Conservation (phyloP, 2,113 vertebrate species). For the Ictalurus furcatus region DNA sequence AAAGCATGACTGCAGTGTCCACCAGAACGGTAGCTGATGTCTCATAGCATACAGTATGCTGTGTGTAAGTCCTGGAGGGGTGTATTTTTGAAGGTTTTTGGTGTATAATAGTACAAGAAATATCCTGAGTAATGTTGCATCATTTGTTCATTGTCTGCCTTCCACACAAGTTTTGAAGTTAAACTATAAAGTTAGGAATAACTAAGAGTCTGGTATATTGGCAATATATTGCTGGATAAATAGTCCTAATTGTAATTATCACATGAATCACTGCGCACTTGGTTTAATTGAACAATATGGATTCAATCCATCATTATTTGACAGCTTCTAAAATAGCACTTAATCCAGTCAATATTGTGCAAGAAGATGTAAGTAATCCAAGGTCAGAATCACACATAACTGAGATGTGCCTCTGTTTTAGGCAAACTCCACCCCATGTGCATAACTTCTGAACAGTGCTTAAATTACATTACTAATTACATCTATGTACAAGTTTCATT, state of each 20-base stretch:
- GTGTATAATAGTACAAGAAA: conserved; percentile 12
- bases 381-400: background rate
- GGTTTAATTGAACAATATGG: background rate
- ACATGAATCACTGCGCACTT: background rate
- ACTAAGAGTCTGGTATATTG: background rate
- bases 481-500: background rate
- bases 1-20: conserved; percentile 18
- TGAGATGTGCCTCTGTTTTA: background rate
- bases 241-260: background rate
- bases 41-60: background rate
- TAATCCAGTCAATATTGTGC: background rate
- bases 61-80: background rate
- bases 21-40: background rate
- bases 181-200: background rate
- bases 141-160: background rate
- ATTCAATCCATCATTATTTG: background rate
- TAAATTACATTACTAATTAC: background rate
- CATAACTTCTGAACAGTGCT: background rate
- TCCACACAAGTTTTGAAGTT: background rate
- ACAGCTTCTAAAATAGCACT: background rate
- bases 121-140: background rate
- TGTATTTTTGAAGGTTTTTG: conserved; percentile 1
- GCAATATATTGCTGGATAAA: background rate
- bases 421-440: background rate
- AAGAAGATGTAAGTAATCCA: background rate